Percentiles rank a stretch among this genome's conserved stretches.
These are phyloP conservation scores for Pteria penguin DNA, from an alignment of 2,888 invertebrate genomes.

Conservation along the genomic window DNA sequence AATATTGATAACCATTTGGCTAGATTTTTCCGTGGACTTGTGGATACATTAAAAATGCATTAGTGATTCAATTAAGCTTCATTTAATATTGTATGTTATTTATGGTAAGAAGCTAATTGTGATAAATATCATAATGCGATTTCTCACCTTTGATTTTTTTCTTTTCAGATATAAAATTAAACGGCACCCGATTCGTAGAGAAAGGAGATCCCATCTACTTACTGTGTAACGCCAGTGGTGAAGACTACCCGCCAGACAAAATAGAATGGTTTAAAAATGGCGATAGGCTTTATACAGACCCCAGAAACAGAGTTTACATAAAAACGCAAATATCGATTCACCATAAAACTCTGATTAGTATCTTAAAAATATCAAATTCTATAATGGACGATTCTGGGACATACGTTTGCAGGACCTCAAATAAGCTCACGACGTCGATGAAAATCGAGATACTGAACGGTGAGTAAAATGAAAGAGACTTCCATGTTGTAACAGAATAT, in stretches of 20 bases:
- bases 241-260: slow-evolving; percentile 59
- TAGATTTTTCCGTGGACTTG: no score
- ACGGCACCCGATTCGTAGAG: slow-evolving; percentile 57
- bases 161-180: slow-evolving; percentile 55
- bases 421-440: slow-evolving; percentile 38
- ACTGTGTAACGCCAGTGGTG: slow-evolving; percentile 61
- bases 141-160: neutral
- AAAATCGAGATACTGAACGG: neutral
- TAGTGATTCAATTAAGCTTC: no score
- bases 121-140: neutral
- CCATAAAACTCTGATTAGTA: slow-evolving; percentile 56
- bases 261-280: slow-evolving; percentile 62
- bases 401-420: slow-evolving; percentile 54
- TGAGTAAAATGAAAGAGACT: no score
- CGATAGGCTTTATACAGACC: slow-evolving; percentile 51
- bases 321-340: slow-evolving; percentile 54
- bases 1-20: no score
- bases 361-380: slow-evolving; percentile 56
- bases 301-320: slow-evolving; percentile 50
- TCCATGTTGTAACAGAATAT: no score
- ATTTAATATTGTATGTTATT: no score
- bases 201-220: slow-evolving; percentile 51
- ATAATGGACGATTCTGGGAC: slow-evolving; percentile 54
- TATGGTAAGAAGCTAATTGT: no score
- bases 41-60: no score